These are phyloP conservation scores for Amyelois transitella DNA, from an alignment of 1,140 invertebrate species.

Conservation along the genomic window DNA sequence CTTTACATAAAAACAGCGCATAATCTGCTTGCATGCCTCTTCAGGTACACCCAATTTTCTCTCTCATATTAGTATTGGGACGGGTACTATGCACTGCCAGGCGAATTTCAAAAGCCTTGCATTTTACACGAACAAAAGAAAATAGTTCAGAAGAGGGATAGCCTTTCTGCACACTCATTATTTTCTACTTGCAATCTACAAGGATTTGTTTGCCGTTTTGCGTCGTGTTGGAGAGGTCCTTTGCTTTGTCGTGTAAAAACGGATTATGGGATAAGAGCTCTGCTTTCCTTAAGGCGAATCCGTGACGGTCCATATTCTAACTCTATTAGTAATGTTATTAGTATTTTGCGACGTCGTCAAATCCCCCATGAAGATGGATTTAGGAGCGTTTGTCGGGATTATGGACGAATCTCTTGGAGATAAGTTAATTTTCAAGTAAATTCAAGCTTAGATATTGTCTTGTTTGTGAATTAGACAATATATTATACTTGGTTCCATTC, in stretches of 20 bases:
- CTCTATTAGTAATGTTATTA: constrained; percentile 25
- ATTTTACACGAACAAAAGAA: neutral
- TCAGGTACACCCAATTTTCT: too few species aligned
- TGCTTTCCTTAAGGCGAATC: constrained; percentile 9
- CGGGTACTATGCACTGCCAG: too few species aligned
- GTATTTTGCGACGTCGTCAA: constrained; percentile 1
- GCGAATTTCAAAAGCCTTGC: too few species aligned
- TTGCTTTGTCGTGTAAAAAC: constrained; percentile 49
- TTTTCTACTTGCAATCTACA: constrained; percentile 23
- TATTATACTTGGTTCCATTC: too few species aligned
- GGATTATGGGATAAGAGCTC: constrained; percentile 38
- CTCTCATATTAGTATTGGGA: too few species aligned
- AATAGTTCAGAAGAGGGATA: neutral
- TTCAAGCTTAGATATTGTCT: too few species aligned
- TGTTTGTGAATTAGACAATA: too few species aligned
- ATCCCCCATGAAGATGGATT: neutral
- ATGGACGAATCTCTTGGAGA: neutral
- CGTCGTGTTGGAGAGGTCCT: constrained; percentile 15
- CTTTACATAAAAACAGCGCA: too few species aligned
- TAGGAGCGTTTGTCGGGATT: neutral
- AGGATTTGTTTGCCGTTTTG: constrained; percentile 35
- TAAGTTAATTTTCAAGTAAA: neutral
- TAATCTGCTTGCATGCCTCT: too few species aligned
- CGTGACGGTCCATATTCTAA: constrained; percentile 29
- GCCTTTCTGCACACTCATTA: neutral